Evolutionary conservation across 2,113 vertebrate genomes (phyloP), one percentile per base, ranked within the genome.

Genomic region (Sterrhoptilus dennistouni): DNA sequence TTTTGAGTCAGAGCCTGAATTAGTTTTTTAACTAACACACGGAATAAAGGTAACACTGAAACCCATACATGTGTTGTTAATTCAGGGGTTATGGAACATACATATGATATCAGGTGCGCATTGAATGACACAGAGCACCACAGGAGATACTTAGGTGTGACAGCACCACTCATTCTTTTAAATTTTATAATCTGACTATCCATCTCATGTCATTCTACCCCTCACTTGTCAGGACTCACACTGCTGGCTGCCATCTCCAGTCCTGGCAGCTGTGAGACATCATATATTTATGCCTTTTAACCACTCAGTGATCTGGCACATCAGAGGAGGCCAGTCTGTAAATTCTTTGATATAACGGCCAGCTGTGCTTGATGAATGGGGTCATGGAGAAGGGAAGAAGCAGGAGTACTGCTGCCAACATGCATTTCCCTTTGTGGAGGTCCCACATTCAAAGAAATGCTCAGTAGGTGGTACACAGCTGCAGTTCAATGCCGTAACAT

Each of bases 401-500:
- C 45, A 75, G 21, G 4, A 2, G 45, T 50, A 33, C 45, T 74
- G n/a, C 50, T 88, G 79, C 59, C 75, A 95, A 42, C 33, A 90
- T 2, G 15, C 21, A 53, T 77, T 90, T 83, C 25, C 45, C 42
- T 88, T 94, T 59, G 52, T 18, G 42, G 45, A 74, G 76, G 63
- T 47, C 63, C 16, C 29, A 61, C 36, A 35, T 68, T 77, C 79
- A 79, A 83, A 84, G 60, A 44, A 74, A 45, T 35, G n/a, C 83
- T 86, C 38, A 74, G 75, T 83, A 95, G 88, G 85, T 90, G 66
- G 74, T 63, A 74, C 59, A 74, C 54, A 88, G 82, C 63, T 94
- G 90, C 40, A 65, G 47, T 25, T 33, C 78, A 72, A 1, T 38
- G 33, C 29, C 49, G 28, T 16, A 61, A 45, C 65, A 85, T 14